phyloP scores from a whole-genome alignment of 2,797 vertebrate species.

The Coilia nasus region DNA sequence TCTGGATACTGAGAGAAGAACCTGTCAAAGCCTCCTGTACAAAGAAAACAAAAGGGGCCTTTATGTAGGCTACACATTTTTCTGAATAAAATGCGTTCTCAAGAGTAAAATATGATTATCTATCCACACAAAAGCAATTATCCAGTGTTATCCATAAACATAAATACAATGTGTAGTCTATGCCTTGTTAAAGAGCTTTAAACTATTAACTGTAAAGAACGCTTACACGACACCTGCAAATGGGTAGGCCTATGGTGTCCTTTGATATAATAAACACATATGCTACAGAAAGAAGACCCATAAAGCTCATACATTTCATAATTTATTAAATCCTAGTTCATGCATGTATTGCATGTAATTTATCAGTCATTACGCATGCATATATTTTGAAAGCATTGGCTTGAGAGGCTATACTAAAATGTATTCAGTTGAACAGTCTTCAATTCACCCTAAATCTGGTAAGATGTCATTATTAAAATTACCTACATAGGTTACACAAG shows the following conservation, averaged over 20 bases:
- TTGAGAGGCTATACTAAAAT: not conserved
- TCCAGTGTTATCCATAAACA: not conserved
- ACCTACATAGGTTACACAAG: not conserved
- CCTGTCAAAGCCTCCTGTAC: conserved; percentile 77
- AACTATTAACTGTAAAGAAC: not conserved
- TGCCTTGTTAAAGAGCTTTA: not conserved
- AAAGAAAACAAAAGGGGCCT: not conserved
- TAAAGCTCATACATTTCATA: too few relatives aligned
- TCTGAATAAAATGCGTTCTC: not conserved
- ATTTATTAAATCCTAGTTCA: not conserved
- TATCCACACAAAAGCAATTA: not conserved
- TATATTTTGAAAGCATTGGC: not conserved
- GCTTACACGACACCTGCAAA: not conserved
- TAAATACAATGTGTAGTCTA: not conserved
- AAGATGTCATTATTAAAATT: not conserved
- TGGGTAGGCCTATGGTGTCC: not conserved
- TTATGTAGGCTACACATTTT: not conserved
- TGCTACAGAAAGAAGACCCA: too few relatives aligned
- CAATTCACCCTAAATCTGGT: not conserved
- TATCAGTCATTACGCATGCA: not conserved
- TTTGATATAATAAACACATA: too few relatives aligned
- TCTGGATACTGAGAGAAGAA: conserved; percentile 80
- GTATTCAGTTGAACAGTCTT: not conserved
- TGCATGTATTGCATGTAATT: not conserved
- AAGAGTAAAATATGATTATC: too few relatives aligned